Conservation (phyloP, 2,113 vertebrate species). For the Microcebus tavaratra region DNA sequence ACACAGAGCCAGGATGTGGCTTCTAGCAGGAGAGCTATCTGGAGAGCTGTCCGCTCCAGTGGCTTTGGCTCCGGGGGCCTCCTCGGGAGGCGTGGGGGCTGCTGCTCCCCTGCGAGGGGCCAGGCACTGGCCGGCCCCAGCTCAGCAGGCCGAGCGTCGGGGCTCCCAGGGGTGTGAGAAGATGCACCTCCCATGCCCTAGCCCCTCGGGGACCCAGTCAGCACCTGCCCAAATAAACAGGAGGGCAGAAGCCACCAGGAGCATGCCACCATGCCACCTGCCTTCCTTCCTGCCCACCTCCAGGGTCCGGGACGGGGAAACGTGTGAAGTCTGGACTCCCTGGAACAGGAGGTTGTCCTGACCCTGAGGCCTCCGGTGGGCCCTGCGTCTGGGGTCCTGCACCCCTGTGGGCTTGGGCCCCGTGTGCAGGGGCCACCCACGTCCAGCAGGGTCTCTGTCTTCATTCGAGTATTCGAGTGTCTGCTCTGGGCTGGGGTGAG, state of each 20-base stretch:
- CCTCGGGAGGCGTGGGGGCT: background rate
- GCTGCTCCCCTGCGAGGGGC: fast-evolving
- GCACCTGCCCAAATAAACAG: background rate
- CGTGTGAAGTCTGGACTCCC: background rate
- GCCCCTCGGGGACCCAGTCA: background rate
- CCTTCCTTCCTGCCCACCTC: no score
- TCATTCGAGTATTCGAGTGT: background rate
- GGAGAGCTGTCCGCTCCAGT: no score
- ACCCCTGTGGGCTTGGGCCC: background rate
- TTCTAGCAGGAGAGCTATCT: background rate
- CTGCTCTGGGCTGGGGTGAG: background rate
- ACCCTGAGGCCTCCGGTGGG: background rate
- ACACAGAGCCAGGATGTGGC: background rate
- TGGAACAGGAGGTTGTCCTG: background rate
- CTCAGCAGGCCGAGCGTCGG: background rate
- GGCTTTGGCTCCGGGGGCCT: background rate
- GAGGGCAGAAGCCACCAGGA: background rate
- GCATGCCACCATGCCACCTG: no score
- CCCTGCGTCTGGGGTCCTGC: background rate
- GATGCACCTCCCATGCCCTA: background rate
- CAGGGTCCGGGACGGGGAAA: no score
- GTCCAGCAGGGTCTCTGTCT: background rate
- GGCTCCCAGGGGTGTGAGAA: background rate
- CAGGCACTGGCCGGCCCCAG: background rate
- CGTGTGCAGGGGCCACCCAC: background rate